Evolutionary conservation across 1,140 invertebrate genomes (phyloP).

Genomic region (Gerris buenoi): DNA sequence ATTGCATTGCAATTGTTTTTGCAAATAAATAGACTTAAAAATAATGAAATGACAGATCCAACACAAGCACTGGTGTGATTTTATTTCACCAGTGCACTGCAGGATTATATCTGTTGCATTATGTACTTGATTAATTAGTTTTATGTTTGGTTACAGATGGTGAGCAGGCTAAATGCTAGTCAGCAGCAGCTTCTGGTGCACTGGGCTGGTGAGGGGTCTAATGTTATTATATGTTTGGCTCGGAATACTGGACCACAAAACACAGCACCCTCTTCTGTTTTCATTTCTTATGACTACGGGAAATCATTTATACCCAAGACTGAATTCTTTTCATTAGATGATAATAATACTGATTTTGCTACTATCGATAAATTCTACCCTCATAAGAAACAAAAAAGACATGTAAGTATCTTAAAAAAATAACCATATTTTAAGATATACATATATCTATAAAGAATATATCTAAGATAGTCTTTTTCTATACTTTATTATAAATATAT

Average conservation of each 20-base stretch:
- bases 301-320: slow-evolving; percentile 59
- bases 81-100: too few relatives aligned
- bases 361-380: slow-evolving; percentile 69
- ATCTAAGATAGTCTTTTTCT: too few relatives aligned
- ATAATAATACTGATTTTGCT: slow-evolving; percentile 36
- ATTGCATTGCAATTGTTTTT: too few relatives aligned
- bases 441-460: too few relatives aligned
- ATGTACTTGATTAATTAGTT: too few relatives aligned
- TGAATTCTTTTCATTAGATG: slow-evolving; percentile 39
- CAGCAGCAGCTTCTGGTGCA: slow-evolving; percentile 78
- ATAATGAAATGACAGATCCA: too few relatives aligned
- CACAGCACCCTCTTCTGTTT: slow-evolving; percentile 51
- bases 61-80: too few relatives aligned
- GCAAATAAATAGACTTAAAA: too few relatives aligned
- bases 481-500: background rate
- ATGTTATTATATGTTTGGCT: slow-evolving; percentile 73
- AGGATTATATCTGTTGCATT: too few relatives aligned
- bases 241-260: slow-evolving; percentile 34
- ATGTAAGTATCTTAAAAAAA: slow-evolving; percentile 50
- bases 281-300: slow-evolving; percentile 75
- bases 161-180: slow-evolving; percentile 50
- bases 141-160: background rate
- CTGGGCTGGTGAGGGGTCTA: slow-evolving; percentile 71
- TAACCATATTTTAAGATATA: too few relatives aligned
- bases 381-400: slow-evolving; percentile 55